phyloP scores from a whole-genome alignment of 2,888 invertebrate genomes.

The Cantharis nigra region DNA sequence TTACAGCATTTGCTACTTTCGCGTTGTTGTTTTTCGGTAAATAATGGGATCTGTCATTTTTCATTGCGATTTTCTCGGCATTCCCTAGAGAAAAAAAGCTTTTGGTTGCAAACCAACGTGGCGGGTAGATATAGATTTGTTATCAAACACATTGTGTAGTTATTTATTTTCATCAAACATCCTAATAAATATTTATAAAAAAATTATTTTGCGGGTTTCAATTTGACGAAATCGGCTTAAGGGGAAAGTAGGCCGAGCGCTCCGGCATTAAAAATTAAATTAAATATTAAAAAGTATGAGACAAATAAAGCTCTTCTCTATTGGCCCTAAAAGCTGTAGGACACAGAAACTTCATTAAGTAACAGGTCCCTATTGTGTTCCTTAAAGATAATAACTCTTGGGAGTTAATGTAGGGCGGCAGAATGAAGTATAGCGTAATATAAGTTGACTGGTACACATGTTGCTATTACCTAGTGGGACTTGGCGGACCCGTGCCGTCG shows the following conservation, averaged over 20 bases:
- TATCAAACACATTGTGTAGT: conserved; percentile 34
- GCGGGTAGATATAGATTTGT: conserved; percentile 34
- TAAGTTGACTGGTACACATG: conserved; percentile 49
- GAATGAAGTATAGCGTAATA: conserved; percentile 42
- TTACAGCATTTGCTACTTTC: conserved; percentile 56
- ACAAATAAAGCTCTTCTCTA: not conserved
- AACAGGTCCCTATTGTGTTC: conserved; percentile 30
- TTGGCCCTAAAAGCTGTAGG: conserved; percentile 9
- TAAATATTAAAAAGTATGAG: not conserved
- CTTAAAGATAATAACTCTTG: conserved; percentile 38
- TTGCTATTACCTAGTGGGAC: conserved; percentile 41
- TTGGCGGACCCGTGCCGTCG: conserved; percentile 34
- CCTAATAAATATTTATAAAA: conserved; percentile 22
- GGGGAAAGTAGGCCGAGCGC: not conserved
- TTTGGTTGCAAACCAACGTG: conserved; percentile 24
- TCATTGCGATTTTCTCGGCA: conserved; percentile 51
- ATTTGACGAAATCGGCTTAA: not conserved
- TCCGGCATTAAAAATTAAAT: not conserved
- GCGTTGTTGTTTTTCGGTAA: conserved; percentile 57
- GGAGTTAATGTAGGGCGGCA: conserved; percentile 40
- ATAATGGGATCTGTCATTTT: conserved; percentile 60
- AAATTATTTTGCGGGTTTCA: conserved; percentile 6
- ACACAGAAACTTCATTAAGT: conserved; percentile 26
- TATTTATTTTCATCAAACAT: conserved; percentile 31
- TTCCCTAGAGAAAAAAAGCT: conserved; percentile 43